Evolutionary conservation across 2,113 vertebrate genomes (phyloP), one percentile per base, ranked within the genome.

Genomic region (Paratilapia polleni): DNA sequence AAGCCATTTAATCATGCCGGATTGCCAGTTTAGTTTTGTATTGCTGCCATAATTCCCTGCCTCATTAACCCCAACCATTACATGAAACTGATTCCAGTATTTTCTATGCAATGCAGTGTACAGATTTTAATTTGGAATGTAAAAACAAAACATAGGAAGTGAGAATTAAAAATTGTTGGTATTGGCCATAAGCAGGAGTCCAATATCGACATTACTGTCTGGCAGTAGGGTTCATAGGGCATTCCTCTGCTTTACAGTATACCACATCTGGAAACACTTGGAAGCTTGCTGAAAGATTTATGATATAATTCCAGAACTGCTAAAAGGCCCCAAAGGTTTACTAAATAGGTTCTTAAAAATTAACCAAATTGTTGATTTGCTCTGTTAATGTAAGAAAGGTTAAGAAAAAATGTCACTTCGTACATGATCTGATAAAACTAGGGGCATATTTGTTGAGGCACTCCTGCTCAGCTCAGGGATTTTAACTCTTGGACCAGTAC

Each of bases 241-340:
- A n/a, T 81, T 74, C 61, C 43, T 24, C 58, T 74, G 66, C 81
- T 64, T 62, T 60, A 79, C 57, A 79, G 52, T 74, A 52, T 75
- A 22, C 34, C 52, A 70, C 90, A 84, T 85, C 82, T 86, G 68
- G 59, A 87, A 82, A 75, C 77, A 28, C 58, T 63, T 83, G 57
- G 52, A 74, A 63, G 64, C 54, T 22, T 26, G 24, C 74, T 83
- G 77, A 59, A 62, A 84, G 36, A 80, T 86, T 62, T 60, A 77
- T 77, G 59, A 73, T 84, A 60, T 22, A 15, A 81, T n/a, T 64
- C 47, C 62, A 57, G 41, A 83, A 58, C 49, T 22, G 68, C 41
- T 63, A 78, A 80, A 62, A 70, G 34, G 75, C 54, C 81, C 83
- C 24, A 10, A 34, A 61, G 68, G 28, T 77, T 80, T 64, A 66